A percentile compares a stretch with the other conserved stretches of the same genome.
Evolutionary conservation across 2,797 vertebrate genomes (phyloP).

Genomic region (Lagocephalus sceleratus): DNA sequence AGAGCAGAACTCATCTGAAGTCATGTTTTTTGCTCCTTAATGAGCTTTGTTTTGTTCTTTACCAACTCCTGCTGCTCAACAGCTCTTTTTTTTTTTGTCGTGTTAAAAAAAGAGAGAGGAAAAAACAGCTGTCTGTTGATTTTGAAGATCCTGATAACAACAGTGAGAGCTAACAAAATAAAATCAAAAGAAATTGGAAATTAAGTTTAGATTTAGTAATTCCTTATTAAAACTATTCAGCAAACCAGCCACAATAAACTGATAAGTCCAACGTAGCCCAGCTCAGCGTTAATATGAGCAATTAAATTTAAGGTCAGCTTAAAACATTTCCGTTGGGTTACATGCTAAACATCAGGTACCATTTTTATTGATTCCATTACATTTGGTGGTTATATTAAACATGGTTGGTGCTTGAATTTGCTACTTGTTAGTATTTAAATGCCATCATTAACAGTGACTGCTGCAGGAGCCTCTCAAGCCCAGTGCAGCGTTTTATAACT

Average conservation of each 20-base stretch:
- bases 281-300: background rate
- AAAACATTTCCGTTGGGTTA: background rate
- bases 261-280: background rate
- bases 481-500: no score
- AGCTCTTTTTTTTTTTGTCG: background rate
- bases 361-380: background rate
- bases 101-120: no score
- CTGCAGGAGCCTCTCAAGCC: no score
- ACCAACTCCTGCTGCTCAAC: background rate
- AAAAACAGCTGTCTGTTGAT: slow-evolving; percentile 1
- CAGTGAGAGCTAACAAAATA: background rate
- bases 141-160: background rate
- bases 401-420: background rate
- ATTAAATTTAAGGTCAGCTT: background rate
- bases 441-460: no score
- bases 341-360: background rate
- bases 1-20: background rate
- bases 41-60: background rate
- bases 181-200: background rate
- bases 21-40: no score
- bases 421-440: background rate
- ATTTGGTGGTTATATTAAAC: background rate
- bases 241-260: background rate
- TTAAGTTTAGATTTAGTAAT: background rate
- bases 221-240: background rate